Evolutionary conservation across 2,888 invertebrate species (phyloP).

Genomic region (Acronicta psi): DNA sequence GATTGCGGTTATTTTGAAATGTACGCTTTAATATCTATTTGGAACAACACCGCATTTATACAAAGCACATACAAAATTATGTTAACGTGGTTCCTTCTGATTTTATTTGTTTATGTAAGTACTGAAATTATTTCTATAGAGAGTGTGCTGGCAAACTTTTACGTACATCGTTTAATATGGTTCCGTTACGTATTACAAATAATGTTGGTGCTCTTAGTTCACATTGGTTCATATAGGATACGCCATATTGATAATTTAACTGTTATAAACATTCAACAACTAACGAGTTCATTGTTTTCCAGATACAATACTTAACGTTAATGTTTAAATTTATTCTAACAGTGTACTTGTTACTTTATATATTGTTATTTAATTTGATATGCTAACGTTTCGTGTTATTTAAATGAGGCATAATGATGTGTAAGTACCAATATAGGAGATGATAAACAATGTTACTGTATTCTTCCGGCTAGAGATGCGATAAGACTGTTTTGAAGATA

Average conservation of each 20-base stretch:
- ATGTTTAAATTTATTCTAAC: constrained; percentile 3
- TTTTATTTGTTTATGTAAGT: too few relatives aligned
- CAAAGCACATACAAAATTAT: background rate
- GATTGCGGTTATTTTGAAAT: constrained; percentile 1
- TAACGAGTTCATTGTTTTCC: too few relatives aligned
- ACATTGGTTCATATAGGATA: too few relatives aligned
- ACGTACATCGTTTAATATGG: background rate
- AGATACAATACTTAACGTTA: too few relatives aligned
- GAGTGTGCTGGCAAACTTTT: too few relatives aligned
- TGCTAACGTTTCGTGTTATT: constrained; percentile 31
- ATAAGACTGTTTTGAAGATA: constrained; percentile 45
- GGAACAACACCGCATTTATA: background rate
- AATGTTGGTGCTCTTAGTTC: constrained; percentile 6
- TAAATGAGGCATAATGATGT: constrained; percentile 26
- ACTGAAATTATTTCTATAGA: too few relatives aligned
- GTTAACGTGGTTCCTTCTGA: too few relatives aligned
- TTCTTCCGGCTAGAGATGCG: constrained; percentile 28
- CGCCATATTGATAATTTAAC: too few relatives aligned
- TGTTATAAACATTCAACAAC: too few relatives aligned
- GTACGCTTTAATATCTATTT: background rate
- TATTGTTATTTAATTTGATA: constrained; percentile 37
- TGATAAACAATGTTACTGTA: constrained; percentile 17
- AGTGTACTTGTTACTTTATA: constrained; percentile 32
- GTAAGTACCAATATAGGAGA: constrained; percentile 13
- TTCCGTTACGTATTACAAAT: too few relatives aligned